Evolutionary conservation across 2,888 invertebrate genomes (phyloP).

Genomic region (Tetranychus piercei): DNA sequence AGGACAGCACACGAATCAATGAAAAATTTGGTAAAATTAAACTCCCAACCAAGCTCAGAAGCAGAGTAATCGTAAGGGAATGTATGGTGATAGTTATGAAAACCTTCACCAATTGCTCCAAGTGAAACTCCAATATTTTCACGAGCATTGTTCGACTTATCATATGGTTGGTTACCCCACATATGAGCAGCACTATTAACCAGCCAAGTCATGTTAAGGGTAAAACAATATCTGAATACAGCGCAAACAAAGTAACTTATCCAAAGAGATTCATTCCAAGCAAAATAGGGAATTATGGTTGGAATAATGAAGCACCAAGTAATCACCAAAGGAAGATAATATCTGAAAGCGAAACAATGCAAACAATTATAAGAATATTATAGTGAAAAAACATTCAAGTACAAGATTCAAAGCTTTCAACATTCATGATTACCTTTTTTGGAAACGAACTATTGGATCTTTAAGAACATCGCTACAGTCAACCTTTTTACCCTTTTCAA

Average conservation of each 20-base stretch:
- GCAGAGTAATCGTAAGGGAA: constrained; percentile 36
- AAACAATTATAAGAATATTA: neutral
- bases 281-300: constrained; percentile 55
- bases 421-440: constrained; percentile 30
- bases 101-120: constrained; percentile 31
- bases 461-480: constrained; percentile 35
- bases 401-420: neutral
- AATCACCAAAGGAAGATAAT: constrained; percentile 34
- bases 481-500: constrained; percentile 34
- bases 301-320: constrained; percentile 40
- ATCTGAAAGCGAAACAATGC: constrained; percentile 25
- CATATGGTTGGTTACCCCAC: constrained; percentile 81
- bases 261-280: constrained; percentile 60
- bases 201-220: constrained; percentile 74
- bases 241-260: constrained; percentile 61
- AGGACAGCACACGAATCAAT: constrained; percentile 33
- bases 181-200: constrained; percentile 89
- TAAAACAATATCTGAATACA: constrained; percentile 58
- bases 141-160: constrained; percentile 44
- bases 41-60: constrained; percentile 33
- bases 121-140: constrained; percentile 33
- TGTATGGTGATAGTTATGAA: constrained; percentile 33
- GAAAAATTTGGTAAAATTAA: constrained; percentile 34
- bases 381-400: constrained; percentile 5
- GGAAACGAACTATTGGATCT: constrained; percentile 36